phyloP scores from a whole-genome alignment of 2,888 invertebrate species.

The Drosophila multiciliata region DNA sequence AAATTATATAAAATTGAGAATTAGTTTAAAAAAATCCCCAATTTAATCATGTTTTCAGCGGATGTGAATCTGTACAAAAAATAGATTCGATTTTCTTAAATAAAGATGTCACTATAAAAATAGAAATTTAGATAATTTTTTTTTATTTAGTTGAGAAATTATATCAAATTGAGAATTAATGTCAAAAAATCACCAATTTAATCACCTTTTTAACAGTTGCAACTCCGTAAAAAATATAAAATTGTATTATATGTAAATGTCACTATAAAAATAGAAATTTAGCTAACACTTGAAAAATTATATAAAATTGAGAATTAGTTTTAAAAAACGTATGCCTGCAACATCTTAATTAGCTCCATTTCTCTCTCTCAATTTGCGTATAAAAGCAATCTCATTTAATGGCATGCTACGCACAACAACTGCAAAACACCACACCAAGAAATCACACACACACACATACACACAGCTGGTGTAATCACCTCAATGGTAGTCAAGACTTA shows the following conservation, averaged over 20 bases:
- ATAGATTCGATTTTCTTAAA: not conserved
- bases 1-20: not conserved
- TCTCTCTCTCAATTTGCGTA: not conserved
- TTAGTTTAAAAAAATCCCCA: not conserved
- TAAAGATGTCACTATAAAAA: not conserved
- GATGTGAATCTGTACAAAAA: not conserved
- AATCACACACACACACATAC: conserved; percentile 2
- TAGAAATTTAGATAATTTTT: not conserved
- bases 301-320: not conserved
- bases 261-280: not conserved
- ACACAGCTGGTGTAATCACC: conserved; percentile 51
- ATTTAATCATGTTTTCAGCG: too few species aligned
- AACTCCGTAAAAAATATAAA: not conserved
- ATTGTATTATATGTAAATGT: not conserved
- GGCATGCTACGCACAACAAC: conserved; percentile 11
- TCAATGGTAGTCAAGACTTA: conserved; percentile 43
- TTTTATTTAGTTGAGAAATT: not conserved
- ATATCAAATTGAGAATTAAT: not conserved
- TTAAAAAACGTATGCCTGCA: not conserved
- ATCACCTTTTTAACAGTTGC: not conserved
- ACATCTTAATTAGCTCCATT: not conserved
- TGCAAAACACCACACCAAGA: conserved; percentile 5
- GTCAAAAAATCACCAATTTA: too few species aligned
- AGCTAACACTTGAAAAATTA: not conserved
- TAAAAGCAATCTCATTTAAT: not conserved